Percentiles rank a stretch among this genome's conserved stretches.
These are phyloP conservation scores for Noctua pronuba DNA, from an alignment of 2,888 invertebrate species.

Conservation along the genomic window DNA sequence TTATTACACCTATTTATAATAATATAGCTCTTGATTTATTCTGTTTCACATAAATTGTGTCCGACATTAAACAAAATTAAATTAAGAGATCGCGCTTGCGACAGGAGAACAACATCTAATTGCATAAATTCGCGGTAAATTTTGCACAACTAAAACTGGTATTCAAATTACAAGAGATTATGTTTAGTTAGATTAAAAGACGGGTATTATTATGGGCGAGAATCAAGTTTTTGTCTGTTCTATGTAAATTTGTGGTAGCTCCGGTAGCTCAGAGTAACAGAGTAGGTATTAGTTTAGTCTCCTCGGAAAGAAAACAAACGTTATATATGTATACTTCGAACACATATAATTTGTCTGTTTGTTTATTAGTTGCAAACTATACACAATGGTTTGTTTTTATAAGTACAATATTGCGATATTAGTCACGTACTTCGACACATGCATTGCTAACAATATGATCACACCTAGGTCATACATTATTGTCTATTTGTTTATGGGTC, in stretches of 20 bases:
- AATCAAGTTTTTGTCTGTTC: constrained; percentile 60
- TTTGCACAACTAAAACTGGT: constrained; percentile 63
- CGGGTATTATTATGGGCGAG: constrained; percentile 33
- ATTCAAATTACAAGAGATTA: constrained; percentile 62
- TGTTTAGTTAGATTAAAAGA: constrained; percentile 52
- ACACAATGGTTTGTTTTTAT: constrained; percentile 11
- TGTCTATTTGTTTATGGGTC: constrained; percentile 15
- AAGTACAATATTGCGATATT: constrained; percentile 15
- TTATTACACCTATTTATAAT: constrained; percentile 59
- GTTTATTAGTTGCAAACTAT: constrained; percentile 26
- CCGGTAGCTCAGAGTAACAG: constrained; percentile 55
- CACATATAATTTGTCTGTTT: constrained; percentile 11
- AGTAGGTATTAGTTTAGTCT: constrained; percentile 40
- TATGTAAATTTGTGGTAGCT: constrained; percentile 59
- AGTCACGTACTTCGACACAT: constrained; percentile 31
- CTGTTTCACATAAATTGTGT: constrained; percentile 41
- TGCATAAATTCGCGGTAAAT: constrained; percentile 66
- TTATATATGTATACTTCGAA: neutral
- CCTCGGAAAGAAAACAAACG: constrained; percentile 20
- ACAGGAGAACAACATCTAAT: constrained; percentile 51
- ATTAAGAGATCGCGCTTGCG: constrained; percentile 62
- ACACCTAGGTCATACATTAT: neutral
- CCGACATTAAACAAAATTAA: constrained; percentile 53
- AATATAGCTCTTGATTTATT: constrained; percentile 56
- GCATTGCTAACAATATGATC: neutral